phyloP scores from a whole-genome alignment of 2,797 vertebrate genomes.

The Pangasius krempfi region DNA sequence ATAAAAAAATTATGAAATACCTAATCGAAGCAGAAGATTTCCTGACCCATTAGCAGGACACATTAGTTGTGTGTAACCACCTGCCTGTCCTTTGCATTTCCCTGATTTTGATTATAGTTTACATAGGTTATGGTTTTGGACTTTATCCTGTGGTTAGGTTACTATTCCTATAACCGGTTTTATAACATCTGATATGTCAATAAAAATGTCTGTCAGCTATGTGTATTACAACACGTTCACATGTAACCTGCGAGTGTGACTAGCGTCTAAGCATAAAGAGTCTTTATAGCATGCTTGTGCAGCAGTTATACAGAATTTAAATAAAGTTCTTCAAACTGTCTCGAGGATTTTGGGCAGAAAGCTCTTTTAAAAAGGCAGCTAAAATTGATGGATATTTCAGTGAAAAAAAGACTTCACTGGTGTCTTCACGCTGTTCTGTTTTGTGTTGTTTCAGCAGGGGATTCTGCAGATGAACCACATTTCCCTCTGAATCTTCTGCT shows the following conservation, averaged over 20 bases:
- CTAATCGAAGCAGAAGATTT: neutral
- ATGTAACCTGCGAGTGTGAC: neutral
- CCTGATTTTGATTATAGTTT: constrained; percentile 39
- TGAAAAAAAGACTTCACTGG: neutral
- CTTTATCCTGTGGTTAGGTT: neutral
- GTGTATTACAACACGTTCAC: neutral
- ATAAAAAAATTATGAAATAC: neutral
- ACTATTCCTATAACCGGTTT: neutral
- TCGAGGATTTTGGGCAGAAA: neutral
- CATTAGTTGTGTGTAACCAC: constrained; percentile 22
- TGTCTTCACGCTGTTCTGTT: constrained; percentile 1
- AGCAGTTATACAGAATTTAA: neutral
- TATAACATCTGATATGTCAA: neutral
- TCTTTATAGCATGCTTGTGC: neutral
- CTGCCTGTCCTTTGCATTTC: constrained; percentile 37
- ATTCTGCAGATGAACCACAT: constrained; percentile 67
- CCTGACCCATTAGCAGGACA: neutral
- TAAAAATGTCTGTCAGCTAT: neutral
- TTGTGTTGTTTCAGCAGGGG: constrained; percentile 70
- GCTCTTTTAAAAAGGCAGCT: neutral
- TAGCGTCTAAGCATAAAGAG: neutral
- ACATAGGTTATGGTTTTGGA: constrained; percentile 24
- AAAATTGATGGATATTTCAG: neutral
- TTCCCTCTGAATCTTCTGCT: constrained; percentile 73
- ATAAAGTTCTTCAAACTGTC: neutral